Evolutionary conservation across 2,113 vertebrate genomes (phyloP).

Genomic region (Myxocyprinus asiaticus): DNA sequence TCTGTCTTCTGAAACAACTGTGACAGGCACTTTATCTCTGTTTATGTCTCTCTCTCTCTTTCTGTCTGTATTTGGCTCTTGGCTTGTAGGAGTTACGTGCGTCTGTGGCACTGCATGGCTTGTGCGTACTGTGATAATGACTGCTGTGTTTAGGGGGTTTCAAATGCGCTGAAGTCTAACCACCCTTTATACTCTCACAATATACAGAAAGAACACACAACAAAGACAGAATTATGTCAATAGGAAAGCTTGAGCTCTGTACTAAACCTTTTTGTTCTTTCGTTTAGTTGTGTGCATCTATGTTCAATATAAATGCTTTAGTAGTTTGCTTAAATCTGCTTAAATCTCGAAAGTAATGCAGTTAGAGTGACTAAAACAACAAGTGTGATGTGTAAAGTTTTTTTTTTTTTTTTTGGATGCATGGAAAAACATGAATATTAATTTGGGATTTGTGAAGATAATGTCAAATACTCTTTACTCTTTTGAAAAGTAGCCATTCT

Average conservation of each 20-base stretch:
- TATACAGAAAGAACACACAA: slow-evolving; percentile 13
- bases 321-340: slow-evolving; percentile 6
- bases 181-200: slow-evolving; percentile 15
- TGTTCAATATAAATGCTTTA: slow-evolving; percentile 3
- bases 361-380: not conserved
- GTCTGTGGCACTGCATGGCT: slow-evolving; percentile 11
- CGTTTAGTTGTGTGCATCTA: not conserved
- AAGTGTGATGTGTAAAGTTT: too few species aligned
- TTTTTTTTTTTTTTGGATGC: too few species aligned
- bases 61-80: not conserved
- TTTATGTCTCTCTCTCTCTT: slow-evolving; percentile 1
- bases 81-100: not conserved
- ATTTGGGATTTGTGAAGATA: too few species aligned
- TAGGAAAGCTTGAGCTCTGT: slow-evolving; percentile 10
- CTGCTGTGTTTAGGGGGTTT: slow-evolving; percentile 45
- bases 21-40: too few species aligned
- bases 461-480: too few species aligned
- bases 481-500: too few species aligned
- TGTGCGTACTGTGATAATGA: slow-evolving; percentile 32
- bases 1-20: not conserved
- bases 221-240: slow-evolving; percentile 35
- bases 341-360: not conserved
- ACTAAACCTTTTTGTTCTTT: slow-evolving; percentile 4
- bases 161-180: slow-evolving; percentile 33
- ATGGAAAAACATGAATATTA: too few species aligned